Base-by-base conservation (phyloP, 2,888 invertebrate genomes). In the Ophioninae sp. region DNA sequence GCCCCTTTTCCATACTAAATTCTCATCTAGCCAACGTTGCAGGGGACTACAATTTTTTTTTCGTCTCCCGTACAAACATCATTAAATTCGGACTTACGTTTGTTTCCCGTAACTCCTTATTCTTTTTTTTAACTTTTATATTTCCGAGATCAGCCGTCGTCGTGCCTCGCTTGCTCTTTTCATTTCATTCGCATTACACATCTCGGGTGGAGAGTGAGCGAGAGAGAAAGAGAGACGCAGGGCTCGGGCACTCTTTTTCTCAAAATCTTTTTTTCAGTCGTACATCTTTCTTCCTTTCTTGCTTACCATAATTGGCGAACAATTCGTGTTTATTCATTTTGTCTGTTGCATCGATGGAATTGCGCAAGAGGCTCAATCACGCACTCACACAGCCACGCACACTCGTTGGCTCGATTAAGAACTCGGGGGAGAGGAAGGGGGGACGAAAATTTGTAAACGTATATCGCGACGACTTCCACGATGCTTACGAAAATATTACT, bases 1-100 rank as follows among this genome's bases (percentile, higher is more conserved):
- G 23, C 59, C 59, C 59, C 30, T 64, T 56, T 75, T 81, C 63
- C 74, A 59, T 63, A 79, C 72, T 81, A 81, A 84, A 76, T 84
- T 84, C 79, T 84, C 82, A 81, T 84, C 79, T 76, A 84, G 79
- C 84, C 81, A 84, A 82, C 84, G 81, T 78, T 71, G 79, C 79
- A 79, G 76, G 71, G 72, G 78, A 72, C 67, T 72, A 58, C 65
- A 56, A 78, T 74, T 79, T 30, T 30, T 30, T 30, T 51, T 51
- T 79, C 56, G 68, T 74, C 74, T 75, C 81, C 81, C 81, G 64
- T 63, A 78, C 65, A 72, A 78, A 84, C 78, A 84, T 79, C 78
- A 81, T 81, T 75, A 75, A 75, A 73, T 67, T 79, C 84, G 72
- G 79, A 79, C 79, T 79, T 64, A 64, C 65, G 81, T 75, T 79